phyloP scores from a whole-genome alignment of 2,888 invertebrate species.

The Amblyjoppa proteus region DNA sequence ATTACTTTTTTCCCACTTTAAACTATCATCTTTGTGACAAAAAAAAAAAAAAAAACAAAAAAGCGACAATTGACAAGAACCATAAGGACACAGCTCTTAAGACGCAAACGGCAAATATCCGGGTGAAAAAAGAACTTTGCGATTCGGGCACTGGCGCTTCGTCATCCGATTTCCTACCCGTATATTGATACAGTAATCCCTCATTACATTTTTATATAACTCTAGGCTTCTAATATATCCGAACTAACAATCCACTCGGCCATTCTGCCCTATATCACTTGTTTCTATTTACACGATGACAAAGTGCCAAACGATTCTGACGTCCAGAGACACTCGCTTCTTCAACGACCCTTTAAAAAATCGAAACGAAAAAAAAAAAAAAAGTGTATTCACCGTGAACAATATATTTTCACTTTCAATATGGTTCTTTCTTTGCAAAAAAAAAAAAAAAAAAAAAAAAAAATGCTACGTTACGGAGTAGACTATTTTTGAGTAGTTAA shows the following conservation, averaged over 20 bases:
- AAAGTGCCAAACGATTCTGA: slow-evolving; percentile 44
- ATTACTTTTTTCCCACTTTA: too few relatives aligned
- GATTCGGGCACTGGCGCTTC: slow-evolving; percentile 10
- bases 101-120: neutral
- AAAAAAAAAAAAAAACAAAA: neutral
- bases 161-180: slow-evolving; percentile 36
- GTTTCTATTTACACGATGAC: slow-evolving; percentile 58
- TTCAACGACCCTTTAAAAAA: neutral
- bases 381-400: neutral
- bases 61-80: neutral
- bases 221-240: slow-evolving; percentile 62
- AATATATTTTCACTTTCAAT: neutral
- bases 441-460: neutral
- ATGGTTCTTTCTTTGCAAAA: neutral
- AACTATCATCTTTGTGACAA: neutral
- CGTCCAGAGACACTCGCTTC: slow-evolving; percentile 7
- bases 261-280: slow-evolving; percentile 61
- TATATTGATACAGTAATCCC: slow-evolving; percentile 42
- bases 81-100: neutral
- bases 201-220: slow-evolving; percentile 60
- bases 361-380: neutral
- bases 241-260: slow-evolving; percentile 59
- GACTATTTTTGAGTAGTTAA: neutral
- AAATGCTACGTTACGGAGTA: neutral
- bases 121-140: slow-evolving; percentile 5